phyloP scores from a whole-genome alignment of 2,888 invertebrate genomes.

The Meteorus cinctellus region DNA sequence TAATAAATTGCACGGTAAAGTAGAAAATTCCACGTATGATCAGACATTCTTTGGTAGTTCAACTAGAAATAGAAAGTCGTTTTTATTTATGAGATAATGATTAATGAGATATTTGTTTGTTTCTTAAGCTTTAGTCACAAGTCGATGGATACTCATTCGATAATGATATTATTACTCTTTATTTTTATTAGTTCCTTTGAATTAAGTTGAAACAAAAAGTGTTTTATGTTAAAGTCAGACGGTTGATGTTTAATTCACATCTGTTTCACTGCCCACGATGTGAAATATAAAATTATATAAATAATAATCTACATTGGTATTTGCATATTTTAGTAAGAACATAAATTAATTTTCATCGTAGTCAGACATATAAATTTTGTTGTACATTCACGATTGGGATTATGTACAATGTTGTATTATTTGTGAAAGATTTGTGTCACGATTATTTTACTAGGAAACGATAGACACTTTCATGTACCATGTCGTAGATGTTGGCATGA shows the following conservation, averaged over 20 bases:
- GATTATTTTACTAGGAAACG: neutral
- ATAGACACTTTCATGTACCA: neutral
- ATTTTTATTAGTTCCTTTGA: too few species aligned
- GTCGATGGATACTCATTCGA: too few species aligned
- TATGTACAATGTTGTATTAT: neutral
- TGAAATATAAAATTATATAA: neutral
- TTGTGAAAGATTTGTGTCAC: neutral
- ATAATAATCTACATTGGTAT: neutral
- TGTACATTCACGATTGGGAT: neutral
- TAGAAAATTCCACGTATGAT: neutral
- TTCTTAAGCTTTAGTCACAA: too few species aligned
- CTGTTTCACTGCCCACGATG: neutral
- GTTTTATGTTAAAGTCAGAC: neutral
- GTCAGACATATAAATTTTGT: slow-evolving; percentile 4
- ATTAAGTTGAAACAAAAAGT: neutral
- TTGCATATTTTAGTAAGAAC: neutral
- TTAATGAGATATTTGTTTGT: neutral
- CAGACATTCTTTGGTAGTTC: neutral
- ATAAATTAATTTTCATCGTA: neutral
- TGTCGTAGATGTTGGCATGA: slow-evolving; percentile 22
- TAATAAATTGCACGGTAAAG: neutral
- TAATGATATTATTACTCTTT: too few species aligned
- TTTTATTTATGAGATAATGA: neutral
- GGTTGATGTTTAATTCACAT: neutral
- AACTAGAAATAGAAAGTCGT: neutral